These are phyloP conservation scores for Amphiprion ocellaris DNA, from an alignment of 2,113 vertebrate genomes.

Conservation along the genomic window DNA sequence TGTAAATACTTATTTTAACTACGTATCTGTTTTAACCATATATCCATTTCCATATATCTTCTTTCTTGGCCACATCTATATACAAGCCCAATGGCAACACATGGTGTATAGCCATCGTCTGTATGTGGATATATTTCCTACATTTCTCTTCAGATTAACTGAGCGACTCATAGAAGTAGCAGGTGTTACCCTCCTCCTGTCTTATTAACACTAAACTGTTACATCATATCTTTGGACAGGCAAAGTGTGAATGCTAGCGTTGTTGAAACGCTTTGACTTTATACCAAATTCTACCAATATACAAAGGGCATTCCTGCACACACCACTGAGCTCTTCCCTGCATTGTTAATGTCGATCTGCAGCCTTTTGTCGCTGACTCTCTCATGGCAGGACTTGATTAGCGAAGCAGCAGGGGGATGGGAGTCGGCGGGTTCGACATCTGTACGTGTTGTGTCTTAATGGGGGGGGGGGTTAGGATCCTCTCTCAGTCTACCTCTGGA, in stretches of 20 bases:
- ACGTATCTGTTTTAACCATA: no score
- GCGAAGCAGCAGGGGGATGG: conserved; percentile 49
- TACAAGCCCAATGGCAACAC: no score
- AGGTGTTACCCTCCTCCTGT: no score
- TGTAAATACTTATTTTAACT: no score
- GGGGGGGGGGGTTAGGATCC: conserved; percentile 19
- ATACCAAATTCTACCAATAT: conserved; percentile 9
- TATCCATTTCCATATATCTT: no score
- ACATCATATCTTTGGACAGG: background rate
- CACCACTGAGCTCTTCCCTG: conserved; percentile 28
- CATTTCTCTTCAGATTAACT: no score
- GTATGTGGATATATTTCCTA: no score
- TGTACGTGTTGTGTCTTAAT: conserved; percentile 1
- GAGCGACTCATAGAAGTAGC: no score
- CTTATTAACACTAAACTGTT: no score
- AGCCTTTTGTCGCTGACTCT: conserved; percentile 66
- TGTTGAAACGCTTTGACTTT: background rate
- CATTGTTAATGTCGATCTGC: conserved; percentile 59
- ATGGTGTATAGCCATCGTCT: no score
- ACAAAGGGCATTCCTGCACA: conserved; percentile 58
- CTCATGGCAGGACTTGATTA: conserved; percentile 55
- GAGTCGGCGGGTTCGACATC: conserved; percentile 15
- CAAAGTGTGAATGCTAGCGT: background rate
- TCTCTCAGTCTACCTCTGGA: conserved; percentile 11
- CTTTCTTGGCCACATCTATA: no score